Evolutionary conservation across 2,888 invertebrate genomes (phyloP).

Genomic region (Lasioglossum leucozonium): DNA sequence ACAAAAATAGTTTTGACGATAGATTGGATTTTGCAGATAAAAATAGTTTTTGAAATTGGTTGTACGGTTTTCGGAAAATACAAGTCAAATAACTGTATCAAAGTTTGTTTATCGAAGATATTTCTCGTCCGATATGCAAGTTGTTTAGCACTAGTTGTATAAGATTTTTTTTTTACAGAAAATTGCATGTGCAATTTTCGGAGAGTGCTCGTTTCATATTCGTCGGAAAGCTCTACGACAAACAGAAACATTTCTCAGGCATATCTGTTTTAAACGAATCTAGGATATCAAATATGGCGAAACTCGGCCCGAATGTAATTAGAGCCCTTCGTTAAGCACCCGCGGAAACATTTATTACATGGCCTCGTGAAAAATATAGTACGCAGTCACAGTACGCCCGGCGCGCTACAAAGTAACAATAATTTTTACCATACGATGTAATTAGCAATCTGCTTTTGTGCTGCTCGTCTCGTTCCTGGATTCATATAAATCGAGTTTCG

Average conservation of each 20-base stretch:
- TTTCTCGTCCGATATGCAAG: background rate
- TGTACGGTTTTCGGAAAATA: background rate
- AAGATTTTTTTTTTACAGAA: background rate
- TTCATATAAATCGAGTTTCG: constrained; percentile 23
- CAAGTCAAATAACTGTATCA: background rate
- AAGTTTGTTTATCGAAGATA: background rate
- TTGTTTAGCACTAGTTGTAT: background rate
- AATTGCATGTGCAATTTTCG: background rate
- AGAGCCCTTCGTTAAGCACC: constrained; percentile 60
- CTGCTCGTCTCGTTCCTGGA: background rate
- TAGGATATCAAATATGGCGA: constrained; percentile 58
- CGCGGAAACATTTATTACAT: constrained; percentile 57
- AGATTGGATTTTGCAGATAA: background rate
- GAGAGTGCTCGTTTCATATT: background rate
- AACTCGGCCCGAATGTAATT: constrained; percentile 60
- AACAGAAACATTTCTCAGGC: constrained; percentile 22
- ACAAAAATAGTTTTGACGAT: background rate
- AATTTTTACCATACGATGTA: constrained; percentile 52
- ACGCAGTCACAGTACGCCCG: constrained; percentile 35
- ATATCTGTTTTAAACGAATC: constrained; percentile 58
- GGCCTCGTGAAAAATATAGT: constrained; percentile 41
- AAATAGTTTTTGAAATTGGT: background rate
- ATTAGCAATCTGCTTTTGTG: constrained; percentile 47
- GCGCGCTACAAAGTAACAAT: constrained; percentile 44
- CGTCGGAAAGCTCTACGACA: background rate